phyloP scores from a whole-genome alignment of 1,140 invertebrate species.

The roundworm (Caenorhabditis elegans) region DNA sequence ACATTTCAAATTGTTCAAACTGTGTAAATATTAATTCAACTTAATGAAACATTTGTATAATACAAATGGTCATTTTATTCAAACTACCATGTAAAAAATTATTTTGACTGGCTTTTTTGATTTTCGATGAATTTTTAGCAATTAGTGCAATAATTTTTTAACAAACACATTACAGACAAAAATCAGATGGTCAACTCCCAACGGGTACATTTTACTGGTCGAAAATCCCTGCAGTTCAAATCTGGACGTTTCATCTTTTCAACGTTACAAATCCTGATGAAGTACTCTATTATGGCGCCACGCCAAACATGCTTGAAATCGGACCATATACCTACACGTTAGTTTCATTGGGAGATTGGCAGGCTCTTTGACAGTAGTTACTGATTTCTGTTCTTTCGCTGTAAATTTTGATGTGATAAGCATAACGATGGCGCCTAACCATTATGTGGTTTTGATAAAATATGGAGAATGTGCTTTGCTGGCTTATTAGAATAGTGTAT shows the following conservation, averaged over 20 bases:
- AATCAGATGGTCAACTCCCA: constrained; percentile 3
- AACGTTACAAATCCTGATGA: constrained; percentile 45
- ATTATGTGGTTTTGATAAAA: background rate
- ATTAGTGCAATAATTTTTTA: no score
- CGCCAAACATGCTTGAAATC: constrained; percentile 22
- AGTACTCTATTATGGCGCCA: constrained; percentile 28
- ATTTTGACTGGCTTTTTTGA: no score
- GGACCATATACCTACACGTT: constrained; percentile 43
- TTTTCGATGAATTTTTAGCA: no score
- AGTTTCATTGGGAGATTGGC: background rate
- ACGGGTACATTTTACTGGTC: constrained; percentile 30
- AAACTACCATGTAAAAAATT: no score
- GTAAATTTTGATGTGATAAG: constrained; percentile 13
- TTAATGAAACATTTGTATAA: no score
- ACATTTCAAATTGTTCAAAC: no score
- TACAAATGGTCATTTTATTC: no score
- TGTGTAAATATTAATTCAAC: no score
- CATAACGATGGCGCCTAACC: background rate
- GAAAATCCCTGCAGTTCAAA: constrained; percentile 17
- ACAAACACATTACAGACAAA: background rate
- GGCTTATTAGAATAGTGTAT: background rate
- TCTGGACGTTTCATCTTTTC: constrained; percentile 37
- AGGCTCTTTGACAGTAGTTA: background rate
- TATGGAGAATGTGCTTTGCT: background rate
- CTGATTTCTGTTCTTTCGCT: background rate